Percentiles rank a stretch among this genome's conserved stretches.
phyloP scores from a whole-genome alignment of 2,797 vertebrate genomes.

The Trichosurus vulpecula region DNA sequence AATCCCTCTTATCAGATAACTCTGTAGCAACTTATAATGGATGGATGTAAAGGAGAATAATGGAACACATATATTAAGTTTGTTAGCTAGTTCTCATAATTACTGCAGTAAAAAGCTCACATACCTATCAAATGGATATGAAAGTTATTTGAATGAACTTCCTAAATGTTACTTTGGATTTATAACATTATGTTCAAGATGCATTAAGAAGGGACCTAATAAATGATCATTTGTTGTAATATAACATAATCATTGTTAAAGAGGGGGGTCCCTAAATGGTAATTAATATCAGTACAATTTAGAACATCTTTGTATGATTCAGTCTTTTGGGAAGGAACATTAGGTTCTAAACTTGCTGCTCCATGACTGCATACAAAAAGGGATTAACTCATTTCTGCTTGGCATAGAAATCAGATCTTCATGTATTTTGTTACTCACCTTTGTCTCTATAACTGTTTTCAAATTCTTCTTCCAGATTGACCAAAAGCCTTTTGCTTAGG shows the following conservation, averaged over 20 bases:
- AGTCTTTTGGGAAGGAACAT: background rate
- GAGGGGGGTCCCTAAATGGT: background rate
- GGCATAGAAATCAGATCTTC: background rate
- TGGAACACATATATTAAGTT: background rate
- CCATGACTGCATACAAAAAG: background rate
- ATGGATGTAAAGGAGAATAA: background rate
- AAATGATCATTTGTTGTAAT: background rate
- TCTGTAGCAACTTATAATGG: background rate
- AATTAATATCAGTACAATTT: background rate
- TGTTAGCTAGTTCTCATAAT: background rate
- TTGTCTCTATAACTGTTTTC: background rate
- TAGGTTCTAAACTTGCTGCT: background rate
- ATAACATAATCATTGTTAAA: background rate
- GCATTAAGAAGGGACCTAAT: background rate
- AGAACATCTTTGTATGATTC: background rate
- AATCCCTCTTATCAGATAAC: background rate
- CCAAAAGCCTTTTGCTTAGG: background rate
- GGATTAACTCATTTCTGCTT: background rate
- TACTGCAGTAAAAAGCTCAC: background rate
- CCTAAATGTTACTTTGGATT: background rate
- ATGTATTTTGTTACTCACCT: background rate
- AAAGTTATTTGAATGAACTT: background rate
- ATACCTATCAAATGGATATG: background rate
- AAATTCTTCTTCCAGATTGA: background rate
- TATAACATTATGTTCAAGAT: background rate